These are phyloP conservation scores for Bufo gargarizans DNA, from an alignment of 2,113 vertebrate species.

Conservation along the genomic window DNA sequence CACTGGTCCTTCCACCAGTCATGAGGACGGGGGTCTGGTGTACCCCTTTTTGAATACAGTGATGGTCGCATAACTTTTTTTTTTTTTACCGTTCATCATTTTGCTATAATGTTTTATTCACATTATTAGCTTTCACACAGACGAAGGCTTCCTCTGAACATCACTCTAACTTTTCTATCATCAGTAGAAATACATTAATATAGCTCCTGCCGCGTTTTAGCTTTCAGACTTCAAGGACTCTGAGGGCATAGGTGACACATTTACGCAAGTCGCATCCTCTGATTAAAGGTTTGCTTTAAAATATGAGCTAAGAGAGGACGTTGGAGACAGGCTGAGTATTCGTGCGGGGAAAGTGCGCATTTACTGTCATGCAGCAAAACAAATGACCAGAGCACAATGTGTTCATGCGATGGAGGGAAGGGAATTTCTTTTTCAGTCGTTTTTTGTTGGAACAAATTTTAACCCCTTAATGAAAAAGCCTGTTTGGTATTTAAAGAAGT, in stretches of 20 bases:
- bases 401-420: not conserved
- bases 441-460: not conserved
- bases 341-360: not conserved
- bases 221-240: conserved; percentile 7
- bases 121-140: not conserved
- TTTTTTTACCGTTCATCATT: too few species aligned
- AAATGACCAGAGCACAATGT: not conserved
- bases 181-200: not conserved
- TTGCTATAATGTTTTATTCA: not conserved
- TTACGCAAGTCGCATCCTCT: not conserved
- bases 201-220: not conserved
- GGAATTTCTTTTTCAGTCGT: not conserved
- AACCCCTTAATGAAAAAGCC: too few species aligned
- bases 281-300: not conserved
- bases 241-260: not conserved
- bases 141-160: not conserved
- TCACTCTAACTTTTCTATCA: not conserved
- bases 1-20: too few species aligned
- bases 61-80: too few species aligned
- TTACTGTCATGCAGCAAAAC: not conserved
- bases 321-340: not conserved
- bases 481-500: too few species aligned
- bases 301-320: not conserved
- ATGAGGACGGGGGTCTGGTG: too few species aligned
- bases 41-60: too few species aligned